Evolutionary conservation across 1,140 invertebrate genomes (phyloP).

Genomic region (Orius insidiosus): DNA sequence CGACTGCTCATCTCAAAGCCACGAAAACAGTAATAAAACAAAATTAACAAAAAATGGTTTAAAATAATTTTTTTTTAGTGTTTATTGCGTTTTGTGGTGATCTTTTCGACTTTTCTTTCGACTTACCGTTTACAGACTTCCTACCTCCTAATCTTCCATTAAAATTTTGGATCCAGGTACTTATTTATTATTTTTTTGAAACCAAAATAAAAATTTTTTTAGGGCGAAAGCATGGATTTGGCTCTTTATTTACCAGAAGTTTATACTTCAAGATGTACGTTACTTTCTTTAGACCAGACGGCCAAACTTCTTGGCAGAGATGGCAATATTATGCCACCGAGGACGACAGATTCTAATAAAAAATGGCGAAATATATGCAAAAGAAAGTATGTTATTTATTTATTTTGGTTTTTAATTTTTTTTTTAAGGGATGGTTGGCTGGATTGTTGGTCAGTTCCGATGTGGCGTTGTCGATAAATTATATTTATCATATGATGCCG

Average conservation of each 20-base stretch:
- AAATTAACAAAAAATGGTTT: not conserved
- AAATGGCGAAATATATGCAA: slow-evolving; percentile 81
- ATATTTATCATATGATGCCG: slow-evolving; percentile 80
- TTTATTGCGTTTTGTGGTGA: slow-evolving; percentile 87
- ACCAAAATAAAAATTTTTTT: slow-evolving; percentile 14
- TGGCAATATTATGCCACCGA: slow-evolving; percentile 32
- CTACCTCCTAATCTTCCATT: slow-evolving; percentile 70
- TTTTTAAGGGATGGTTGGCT: slow-evolving; percentile 62
- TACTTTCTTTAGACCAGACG: slow-evolving; percentile 74
- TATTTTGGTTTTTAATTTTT: not conserved
- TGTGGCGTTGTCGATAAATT: slow-evolving; percentile 80
- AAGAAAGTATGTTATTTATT: slow-evolving; percentile 35
- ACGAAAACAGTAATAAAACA: slow-evolving; percentile 67
- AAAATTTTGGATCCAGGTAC: slow-evolving; percentile 77
- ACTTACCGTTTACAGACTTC: slow-evolving; percentile 82
- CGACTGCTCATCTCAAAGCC: slow-evolving; percentile 85
- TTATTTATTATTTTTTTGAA: slow-evolving; percentile 2
- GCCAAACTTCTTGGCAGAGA: slow-evolving; percentile 67
- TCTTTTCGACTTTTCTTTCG: slow-evolving; percentile 79
- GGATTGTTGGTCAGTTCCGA: slow-evolving; percentile 89
- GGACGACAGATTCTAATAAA: slow-evolving; percentile 28
- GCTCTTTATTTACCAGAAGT: slow-evolving; percentile 79
- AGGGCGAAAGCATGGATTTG: slow-evolving; percentile 79
- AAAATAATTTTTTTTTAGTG: slow-evolving; percentile 29
- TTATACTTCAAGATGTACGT: slow-evolving; percentile 65